These are phyloP conservation scores for Dryas iulia DNA, from an alignment of 1,140 invertebrate species.

Conservation along the genomic window DNA sequence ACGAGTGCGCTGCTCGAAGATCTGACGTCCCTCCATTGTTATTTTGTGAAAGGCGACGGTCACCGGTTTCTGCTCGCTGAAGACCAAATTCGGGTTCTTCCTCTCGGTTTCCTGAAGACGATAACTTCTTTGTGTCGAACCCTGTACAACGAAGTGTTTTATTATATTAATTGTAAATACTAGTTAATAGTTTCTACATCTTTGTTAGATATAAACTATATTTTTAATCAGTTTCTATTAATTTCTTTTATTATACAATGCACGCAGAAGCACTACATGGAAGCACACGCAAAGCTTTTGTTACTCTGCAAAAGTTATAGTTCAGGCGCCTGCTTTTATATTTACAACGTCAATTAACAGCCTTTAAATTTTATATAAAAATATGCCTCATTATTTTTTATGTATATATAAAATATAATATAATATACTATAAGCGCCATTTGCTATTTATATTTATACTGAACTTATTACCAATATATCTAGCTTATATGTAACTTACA, in stretches of 20 bases:
- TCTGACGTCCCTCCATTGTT: slow-evolving; percentile 67
- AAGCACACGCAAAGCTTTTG: slow-evolving; percentile 7
- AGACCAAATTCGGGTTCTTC: slow-evolving; percentile 88
- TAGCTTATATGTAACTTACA: slow-evolving; percentile 2
- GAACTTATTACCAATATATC: not conserved
- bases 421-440: not conserved
- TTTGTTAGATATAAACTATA: not conserved
- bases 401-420: not conserved
- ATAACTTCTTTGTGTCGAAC: slow-evolving; percentile 82
- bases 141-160: slow-evolving; percentile 52
- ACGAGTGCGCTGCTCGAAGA: slow-evolving; percentile 84
- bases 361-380: not conserved
- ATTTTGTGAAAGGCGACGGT: slow-evolving; percentile 69
- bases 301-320: slow-evolving; percentile 4
- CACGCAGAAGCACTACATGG: slow-evolving; percentile 1
- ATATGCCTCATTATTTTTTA: not conserved
- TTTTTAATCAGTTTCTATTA: not conserved
- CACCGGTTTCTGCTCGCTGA: slow-evolving; percentile 87
- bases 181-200: not conserved
- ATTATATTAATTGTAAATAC: not conserved
- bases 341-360: not conserved
- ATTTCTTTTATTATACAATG: not conserved
- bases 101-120: slow-evolving; percentile 82
- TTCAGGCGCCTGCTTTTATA: not conserved
- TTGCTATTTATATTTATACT: not conserved